A percentile compares a stretch with the other conserved stretches of the same genome.
These are phyloP conservation scores for Maccullochella peelii DNA, from an alignment of 2,113 vertebrate genomes.

Conservation along the genomic window DNA sequence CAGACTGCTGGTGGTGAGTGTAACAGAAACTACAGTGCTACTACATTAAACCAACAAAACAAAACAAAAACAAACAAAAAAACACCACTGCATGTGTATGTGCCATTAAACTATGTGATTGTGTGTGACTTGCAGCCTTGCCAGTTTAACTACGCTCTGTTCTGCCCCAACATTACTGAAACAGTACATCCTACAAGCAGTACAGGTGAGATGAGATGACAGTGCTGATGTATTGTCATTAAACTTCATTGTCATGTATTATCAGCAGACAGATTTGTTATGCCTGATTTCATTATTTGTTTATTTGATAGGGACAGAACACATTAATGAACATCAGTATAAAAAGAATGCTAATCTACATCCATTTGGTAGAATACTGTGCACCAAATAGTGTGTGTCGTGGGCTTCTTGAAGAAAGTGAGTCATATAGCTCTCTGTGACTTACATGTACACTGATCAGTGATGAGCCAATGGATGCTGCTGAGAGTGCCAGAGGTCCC, in stretches of 20 bases:
- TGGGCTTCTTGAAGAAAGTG: too few species aligned
- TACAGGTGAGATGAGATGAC: conserved; percentile 77
- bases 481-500: too few species aligned
- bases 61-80: not conserved
- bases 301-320: too few species aligned
- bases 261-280: not conserved
- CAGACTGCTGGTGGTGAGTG: conserved; percentile 88
- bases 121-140: conserved; percentile 82
- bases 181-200: conserved; percentile 74
- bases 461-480: too few species aligned
- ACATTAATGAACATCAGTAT: too few species aligned
- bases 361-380: too few species aligned
- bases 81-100: not conserved
- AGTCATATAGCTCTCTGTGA: too few species aligned
- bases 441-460: too few species aligned
- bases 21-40: not conserved
- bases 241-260: too few species aligned
- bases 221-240: not conserved
- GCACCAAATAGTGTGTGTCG: too few species aligned
- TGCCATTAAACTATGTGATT: not conserved
- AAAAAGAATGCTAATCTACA: too few species aligned
- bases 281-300: too few species aligned
- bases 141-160: conserved; percentile 89
- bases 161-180: conserved; percentile 89
- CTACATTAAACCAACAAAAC: not conserved